A percentile compares a stretch with the other conserved stretches of the same genome.
Conservation (phyloP, 2,888 invertebrate genomes). For the Phasia obesa region DNA sequence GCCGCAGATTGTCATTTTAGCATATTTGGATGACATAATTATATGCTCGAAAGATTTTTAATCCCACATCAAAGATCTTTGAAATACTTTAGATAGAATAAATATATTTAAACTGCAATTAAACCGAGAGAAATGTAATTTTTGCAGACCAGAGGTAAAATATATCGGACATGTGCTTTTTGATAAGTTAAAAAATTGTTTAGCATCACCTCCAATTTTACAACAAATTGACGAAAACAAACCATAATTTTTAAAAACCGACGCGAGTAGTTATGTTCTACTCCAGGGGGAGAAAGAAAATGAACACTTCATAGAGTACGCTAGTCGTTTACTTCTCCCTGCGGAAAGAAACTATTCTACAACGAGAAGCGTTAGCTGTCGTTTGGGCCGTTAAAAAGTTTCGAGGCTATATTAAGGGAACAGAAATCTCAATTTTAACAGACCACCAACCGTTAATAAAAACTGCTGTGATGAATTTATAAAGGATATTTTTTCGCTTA, state of each 20-base stretch:
- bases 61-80: slow-evolving; percentile 74
- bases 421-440: slow-evolving; percentile 79
- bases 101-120: slow-evolving; percentile 72
- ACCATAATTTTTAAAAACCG: slow-evolving; percentile 58
- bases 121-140: slow-evolving; percentile 74
- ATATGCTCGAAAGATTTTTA: slow-evolving; percentile 73
- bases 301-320: slow-evolving; percentile 74
- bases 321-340: slow-evolving; percentile 72
- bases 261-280: slow-evolving; percentile 65
- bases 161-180: slow-evolving; percentile 76
- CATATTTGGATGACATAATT: slow-evolving; percentile 76
- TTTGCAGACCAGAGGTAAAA: slow-evolving; percentile 71
- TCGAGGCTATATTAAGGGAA: slow-evolving; percentile 80
- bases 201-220: slow-evolving; percentile 47
- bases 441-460: slow-evolving; percentile 78
- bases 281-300: slow-evolving; percentile 66
- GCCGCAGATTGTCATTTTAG: slow-evolving; percentile 62
- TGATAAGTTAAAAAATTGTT: slow-evolving; percentile 66
- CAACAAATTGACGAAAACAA: slow-evolving; percentile 49
- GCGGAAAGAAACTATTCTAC: slow-evolving; percentile 80
- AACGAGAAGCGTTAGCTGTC: slow-evolving; percentile 78
- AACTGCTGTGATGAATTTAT: too few species aligned
- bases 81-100: slow-evolving; percentile 63
- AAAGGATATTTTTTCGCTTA: too few species aligned
- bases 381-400: slow-evolving; percentile 80